Percentiles rank a stretch among this genome's conserved stretches.
Evolutionary conservation across 2,888 invertebrate species (phyloP).

Genomic region (Lingula anatina): DNA sequence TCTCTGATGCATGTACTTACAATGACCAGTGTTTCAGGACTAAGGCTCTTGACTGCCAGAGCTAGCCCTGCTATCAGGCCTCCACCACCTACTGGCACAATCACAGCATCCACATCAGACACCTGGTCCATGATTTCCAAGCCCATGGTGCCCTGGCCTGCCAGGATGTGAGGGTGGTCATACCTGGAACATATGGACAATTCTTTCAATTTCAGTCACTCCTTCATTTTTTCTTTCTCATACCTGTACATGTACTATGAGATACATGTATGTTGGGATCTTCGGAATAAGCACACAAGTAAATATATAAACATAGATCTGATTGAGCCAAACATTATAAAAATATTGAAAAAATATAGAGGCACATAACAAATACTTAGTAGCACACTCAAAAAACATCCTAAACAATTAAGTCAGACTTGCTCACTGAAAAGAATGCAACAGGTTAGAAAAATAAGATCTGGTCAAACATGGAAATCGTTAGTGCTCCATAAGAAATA

Average conservation of each 20-base stretch:
- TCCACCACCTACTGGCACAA: conserved; percentile 91
- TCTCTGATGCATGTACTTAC: no score
- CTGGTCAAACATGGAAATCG: no score
- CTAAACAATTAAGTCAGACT: no score
- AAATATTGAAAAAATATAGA: no score
- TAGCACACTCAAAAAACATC: no score
- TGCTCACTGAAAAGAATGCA: no score
- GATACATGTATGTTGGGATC: neutral
- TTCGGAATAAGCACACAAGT: neutral
- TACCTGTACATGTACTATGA: neutral
- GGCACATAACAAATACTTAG: no score
- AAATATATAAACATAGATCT: neutral
- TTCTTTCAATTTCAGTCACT: neutral
- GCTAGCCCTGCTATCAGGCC: conserved; percentile 88
- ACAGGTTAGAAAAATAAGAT: no score
- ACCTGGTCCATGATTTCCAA: conserved; percentile 90
- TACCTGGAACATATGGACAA: conserved; percentile 60
- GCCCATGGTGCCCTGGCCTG: conserved; percentile 91
- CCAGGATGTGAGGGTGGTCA: conserved; percentile 91
- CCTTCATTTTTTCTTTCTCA: neutral
- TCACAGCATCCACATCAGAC: conserved; percentile 77
- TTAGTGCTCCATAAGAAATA: no score
- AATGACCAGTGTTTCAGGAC: conserved; percentile 77
- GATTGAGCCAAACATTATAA: neutral
- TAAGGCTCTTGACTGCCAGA: conserved; percentile 79